Evolutionary conservation across 2,888 invertebrate species (phyloP), one percentile per base, ranked within the genome.

Genomic region (Ochlodes sylvanus): DNA sequence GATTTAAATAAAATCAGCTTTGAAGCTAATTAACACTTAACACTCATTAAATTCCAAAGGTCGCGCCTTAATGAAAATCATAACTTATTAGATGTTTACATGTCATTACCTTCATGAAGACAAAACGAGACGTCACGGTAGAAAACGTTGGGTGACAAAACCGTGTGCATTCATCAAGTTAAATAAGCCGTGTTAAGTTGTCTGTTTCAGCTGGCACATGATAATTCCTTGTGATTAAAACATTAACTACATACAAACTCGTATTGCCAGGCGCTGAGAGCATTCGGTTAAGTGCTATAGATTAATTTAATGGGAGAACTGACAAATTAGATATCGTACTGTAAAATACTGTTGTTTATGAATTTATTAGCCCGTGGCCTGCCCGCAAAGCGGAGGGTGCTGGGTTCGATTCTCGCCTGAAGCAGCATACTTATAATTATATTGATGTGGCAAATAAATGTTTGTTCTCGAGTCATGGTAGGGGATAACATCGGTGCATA

Each of bases 161-260:
- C 17, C 17, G 42, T 21, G 27, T 32, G 27, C 55, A 63, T 63
- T 63, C 38, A 14, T 42, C 38, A 63, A 55, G 32, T 63, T 44
- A 55, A 63, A 63, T 44, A 17, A 55, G 21, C 42, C 55, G 14
- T 63, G 41, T 41, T n/a, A 42, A 63, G 15, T 42, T 42, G 55
- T 63, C 63, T 38, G 27, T 54, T 55, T 42, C 63, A 63, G 27
- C 14, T 32, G 63, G 21, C 42, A 32, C 63, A 17, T 41, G 63
- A 63, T 42, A 34, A 58, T 58, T 58, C 21, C 15, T 42, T 44
- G 42, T 55, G 38, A 63, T 63, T 63, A 63, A 41, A 55, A 19
- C 38, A 57, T 57, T 57, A 52, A 57, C 41, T 1, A 57, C 7
- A 52, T 52, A 2, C 52, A 52, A 52, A 52, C 21, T 19, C 21